Base-by-base conservation (phyloP, 2,888 invertebrate genomes). In the Spilosoma lubricipeda region DNA sequence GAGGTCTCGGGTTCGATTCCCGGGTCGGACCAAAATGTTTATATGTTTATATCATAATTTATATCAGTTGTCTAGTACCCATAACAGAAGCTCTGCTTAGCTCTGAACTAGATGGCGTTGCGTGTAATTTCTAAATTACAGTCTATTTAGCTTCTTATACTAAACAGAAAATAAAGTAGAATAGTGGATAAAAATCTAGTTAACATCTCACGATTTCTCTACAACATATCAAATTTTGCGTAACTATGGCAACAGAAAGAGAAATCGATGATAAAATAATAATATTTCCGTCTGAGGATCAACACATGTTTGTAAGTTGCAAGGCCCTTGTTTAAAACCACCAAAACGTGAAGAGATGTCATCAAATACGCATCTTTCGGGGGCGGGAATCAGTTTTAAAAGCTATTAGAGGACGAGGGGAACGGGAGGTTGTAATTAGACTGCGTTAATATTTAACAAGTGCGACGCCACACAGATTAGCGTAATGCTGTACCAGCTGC, bases 391-490 rank as follows among this genome's bases (percentile, higher is more conserved):
- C 95, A 95, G 95, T 95, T 95, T 95, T 95, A 95, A 95, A 95
- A 95, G 93, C 95, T 95, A 95, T 95, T 95, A 95, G 94, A 93
- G 92, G 91, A 86, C 82, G 86, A 79, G 82, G 90, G 87, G 86
- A 85, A 85, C 84, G 88, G 91, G 91, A 88, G 90, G 89, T 88
- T 90, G 94, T 95, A 95, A 95, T 95, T 95, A 95, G 94, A 93
- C 91, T 90, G 93, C 95, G 93, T 95, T 95, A 95, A 95, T 95
- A 95, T 95, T 95, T 95, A 95, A 95, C 95, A 95, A 95, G 95
- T 95, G 93, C 92, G 91, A 90, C 91, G 91, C 88, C 89, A 87
- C 89, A 88, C 85, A 94, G 95, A 95, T 95, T 95, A 95, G 91
- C 92, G 92, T 86, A 88, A 90, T 84, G 88, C 85, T 79, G 85